These are phyloP conservation scores for Parnassius mnemosyne DNA, from an alignment of 2,888 invertebrate genomes.

Conservation along the genomic window DNA sequence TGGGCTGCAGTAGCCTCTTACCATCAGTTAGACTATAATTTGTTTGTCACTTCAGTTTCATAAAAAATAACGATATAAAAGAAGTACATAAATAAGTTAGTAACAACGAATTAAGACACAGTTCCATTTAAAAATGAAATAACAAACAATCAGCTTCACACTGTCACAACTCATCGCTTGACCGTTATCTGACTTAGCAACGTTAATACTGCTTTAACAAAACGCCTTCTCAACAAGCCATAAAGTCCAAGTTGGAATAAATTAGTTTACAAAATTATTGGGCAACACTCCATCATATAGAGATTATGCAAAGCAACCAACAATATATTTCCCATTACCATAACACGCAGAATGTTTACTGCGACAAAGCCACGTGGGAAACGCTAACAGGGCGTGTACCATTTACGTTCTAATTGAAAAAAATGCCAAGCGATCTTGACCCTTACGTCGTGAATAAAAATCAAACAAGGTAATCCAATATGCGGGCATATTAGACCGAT, in stretches of 20 bases:
- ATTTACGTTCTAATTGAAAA: constrained; percentile 14
- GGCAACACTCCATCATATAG: constrained; percentile 54
- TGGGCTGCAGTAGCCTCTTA: no score
- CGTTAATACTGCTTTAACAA: constrained; percentile 15
- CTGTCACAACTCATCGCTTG: constrained; percentile 50
- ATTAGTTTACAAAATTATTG: constrained; percentile 23
- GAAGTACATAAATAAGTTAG: no score
- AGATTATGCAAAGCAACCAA: constrained; percentile 72
- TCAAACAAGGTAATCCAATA: constrained; percentile 15
- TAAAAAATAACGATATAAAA: no score
- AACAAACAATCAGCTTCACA: constrained; percentile 37
- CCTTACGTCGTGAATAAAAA: constrained; percentile 26
- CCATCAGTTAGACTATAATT: no score
- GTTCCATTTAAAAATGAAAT: constrained; percentile 36
- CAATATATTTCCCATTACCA: constrained; percentile 67
- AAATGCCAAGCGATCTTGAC: constrained; percentile 28
- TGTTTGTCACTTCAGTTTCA: no score
- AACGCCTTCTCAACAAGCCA: constrained; percentile 29
- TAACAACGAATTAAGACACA: neutral
- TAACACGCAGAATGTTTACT: constrained; percentile 61
- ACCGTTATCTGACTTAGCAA: constrained; percentile 49
- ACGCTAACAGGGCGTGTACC: constrained; percentile 46
- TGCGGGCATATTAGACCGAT: constrained; percentile 25
- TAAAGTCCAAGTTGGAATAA: constrained; percentile 24
- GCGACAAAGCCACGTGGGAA: constrained; percentile 64